Evolutionary conservation across 2,888 invertebrate species (phyloP), one percentile per base, ranked within the genome.

Genomic region (Eupithecia centaureata): DNA sequence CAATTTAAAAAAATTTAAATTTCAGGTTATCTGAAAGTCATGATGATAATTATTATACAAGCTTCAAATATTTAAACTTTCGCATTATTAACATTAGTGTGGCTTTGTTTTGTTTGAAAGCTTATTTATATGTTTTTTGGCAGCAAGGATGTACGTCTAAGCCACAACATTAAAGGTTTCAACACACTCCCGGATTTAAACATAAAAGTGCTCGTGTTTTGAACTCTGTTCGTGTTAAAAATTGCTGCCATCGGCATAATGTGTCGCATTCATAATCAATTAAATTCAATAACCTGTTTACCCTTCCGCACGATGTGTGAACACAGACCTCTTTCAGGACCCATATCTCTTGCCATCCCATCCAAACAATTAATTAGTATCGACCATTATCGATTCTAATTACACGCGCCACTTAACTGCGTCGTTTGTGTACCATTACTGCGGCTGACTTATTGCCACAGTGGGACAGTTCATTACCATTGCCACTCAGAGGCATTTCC

Each of bases 361-460:
- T 64, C 59, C 52, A 27, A 51, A n/a, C 33, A 13, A 58, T 59
- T 33, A 57, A 63, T 63, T 27, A 33, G 42, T n/a, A 30, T 15
- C 56, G 25, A 12, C 38, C 64, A 56, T 64, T 57, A 65, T 65
- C 59, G 59, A 64, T 35, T 52, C 28, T 51, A 59, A 64, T 64
- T 58, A 64, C 51, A 27, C 18, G 7, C 18, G 32, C 32, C 13
- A 25, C 12, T 12, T 42, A 1, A 18, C 42, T 18, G n/a, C 2
- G n/a, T 27, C 54, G 15, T 52, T 52, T 25, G 25, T 52, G 54
- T 28, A n/a, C 54, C 54, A 54, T 27, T 54, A 28, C 18, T 52
- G 52, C n/a, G 10, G 22, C 22, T 8, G 54, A 57, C 30, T 30
- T 32, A 18, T 32, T 18, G n/a, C 56, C 32, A 56, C 56, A n/a